phyloP scores from a whole-genome alignment of 1,140 invertebrate species.

The Ptiloglossa arizonensis region DNA sequence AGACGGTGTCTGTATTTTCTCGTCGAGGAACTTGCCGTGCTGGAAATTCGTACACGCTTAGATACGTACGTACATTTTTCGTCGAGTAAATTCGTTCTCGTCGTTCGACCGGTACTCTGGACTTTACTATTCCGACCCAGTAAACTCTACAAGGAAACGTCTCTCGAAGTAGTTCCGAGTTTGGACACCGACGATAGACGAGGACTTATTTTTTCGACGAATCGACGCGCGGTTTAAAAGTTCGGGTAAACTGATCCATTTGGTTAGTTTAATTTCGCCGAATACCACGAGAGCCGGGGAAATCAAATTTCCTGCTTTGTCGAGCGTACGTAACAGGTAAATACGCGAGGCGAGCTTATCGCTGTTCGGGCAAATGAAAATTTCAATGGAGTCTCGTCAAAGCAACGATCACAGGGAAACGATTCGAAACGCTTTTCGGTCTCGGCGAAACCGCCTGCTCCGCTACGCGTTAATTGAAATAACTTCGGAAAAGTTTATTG shows the following conservation, averaged over 20 bases:
- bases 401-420: background rate
- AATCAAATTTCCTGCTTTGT: background rate
- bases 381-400: background rate
- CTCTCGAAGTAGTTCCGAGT: background rate
- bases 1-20: too few species aligned
- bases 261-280: background rate
- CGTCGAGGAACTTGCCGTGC: too few species aligned
- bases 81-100: background rate
- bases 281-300: too few species aligned
- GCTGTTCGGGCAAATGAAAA: background rate
- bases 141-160: background rate
- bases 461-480: constrained; percentile 52
- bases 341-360: background rate
- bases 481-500: constrained; percentile 42
- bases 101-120: background rate
- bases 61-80: background rate
- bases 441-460: background rate
- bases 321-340: background rate
- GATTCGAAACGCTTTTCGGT: background rate
- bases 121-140: background rate
- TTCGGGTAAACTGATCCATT: background rate
- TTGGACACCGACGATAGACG: too few species aligned
- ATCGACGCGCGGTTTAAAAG: too few species aligned
- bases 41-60: too few species aligned
- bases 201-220: background rate